Percentiles rank a stretch among this genome's conserved stretches.
Evolutionary conservation across 2,113 vertebrate species (phyloP).

Genomic region (Pungitius pungitius): DNA sequence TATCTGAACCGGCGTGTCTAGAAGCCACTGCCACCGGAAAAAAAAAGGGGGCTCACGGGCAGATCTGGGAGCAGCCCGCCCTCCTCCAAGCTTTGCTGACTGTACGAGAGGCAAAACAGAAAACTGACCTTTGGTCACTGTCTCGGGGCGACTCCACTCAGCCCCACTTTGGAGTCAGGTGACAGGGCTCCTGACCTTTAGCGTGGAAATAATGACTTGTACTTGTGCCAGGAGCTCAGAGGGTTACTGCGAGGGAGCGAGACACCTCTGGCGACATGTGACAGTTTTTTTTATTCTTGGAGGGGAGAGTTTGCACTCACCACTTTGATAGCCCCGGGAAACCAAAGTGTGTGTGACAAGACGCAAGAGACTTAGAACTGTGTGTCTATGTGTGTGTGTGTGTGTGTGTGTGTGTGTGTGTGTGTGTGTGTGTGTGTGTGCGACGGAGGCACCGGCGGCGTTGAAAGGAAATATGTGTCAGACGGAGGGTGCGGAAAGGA

Average conservation of each 20-base stretch:
- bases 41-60: slow-evolving; percentile 50
- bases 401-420: slow-evolving; percentile 43
- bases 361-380: slow-evolving; percentile 63
- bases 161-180: slow-evolving; percentile 71
- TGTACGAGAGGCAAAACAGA: slow-evolving; percentile 59
- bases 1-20: slow-evolving; percentile 72
- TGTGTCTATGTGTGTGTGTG: slow-evolving; percentile 44
- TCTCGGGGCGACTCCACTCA: slow-evolving; percentile 68
- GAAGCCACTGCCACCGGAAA: slow-evolving; percentile 57
- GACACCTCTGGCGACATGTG: slow-evolving; percentile 76
- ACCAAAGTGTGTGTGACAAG: slow-evolving; percentile 76
- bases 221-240: slow-evolving; percentile 70
- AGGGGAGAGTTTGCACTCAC: slow-evolving; percentile 73
- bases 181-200: slow-evolving; percentile 80
- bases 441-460: slow-evolving; percentile 49
- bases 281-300: slow-evolving; percentile 74
- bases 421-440: slow-evolving; percentile 32
- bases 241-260: slow-evolving; percentile 67
- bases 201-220: slow-evolving; percentile 80
- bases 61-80: slow-evolving; percentile 67
- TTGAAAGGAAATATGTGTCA: slow-evolving; percentile 73
- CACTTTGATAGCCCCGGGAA: slow-evolving; percentile 74
- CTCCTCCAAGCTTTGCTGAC: slow-evolving; percentile 42
- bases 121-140: slow-evolving; percentile 76
- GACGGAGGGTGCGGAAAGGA: slow-evolving; percentile 62